Base-by-base conservation (phyloP, 2,797 vertebrate species). In the Onychomys torridus region DNA sequence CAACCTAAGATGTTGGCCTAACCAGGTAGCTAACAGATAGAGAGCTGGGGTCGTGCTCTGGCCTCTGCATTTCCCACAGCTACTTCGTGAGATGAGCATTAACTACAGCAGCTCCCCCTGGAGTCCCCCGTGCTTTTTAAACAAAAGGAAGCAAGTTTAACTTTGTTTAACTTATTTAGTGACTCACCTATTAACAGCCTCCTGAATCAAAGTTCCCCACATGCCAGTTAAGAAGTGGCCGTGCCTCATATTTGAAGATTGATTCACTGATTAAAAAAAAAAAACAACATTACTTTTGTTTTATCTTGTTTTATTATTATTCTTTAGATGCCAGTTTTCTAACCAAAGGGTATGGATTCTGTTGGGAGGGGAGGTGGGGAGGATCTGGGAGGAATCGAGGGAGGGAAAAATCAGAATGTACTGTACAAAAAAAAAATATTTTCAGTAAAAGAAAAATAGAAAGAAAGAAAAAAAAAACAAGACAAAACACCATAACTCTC, bases 181-280 rank as follows among this genome's bases (percentile, higher is more conserved):
- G 65, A 10, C 13, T 95, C 65, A 76, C 81, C 25, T 34, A 23
- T 88, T 79, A 73, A 52, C 6, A 67, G 16, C 21, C 57, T 67
- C 17, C 19, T 43, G 77, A 95, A 71, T 67, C 17, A 1, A 92
- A 63, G 77, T 95, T 40, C 32, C 90, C 34, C 11, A 2, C n/a
- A 40, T 17, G 49, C n/a, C 61, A 23, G 46, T 71, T 93, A 88
- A 89, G n/a, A n/a, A 93, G 86, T 34, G 65, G 2, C 23, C 73
- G 25, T 7, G 71, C 34, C 40, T 69, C 93, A 94, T 93, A 77
- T 59, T 93, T 76, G 75, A 92, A 94, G 76, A 86, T 6, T 69
- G 13, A 17, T 65, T 87, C 34, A 19, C 7, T 12, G 23, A 73
- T 37, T 67, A 5, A 21, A 67, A 67, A 63, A 6, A 12, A n/a